phyloP scores from a whole-genome alignment of 2,113 vertebrate species.

The Polypterus bichir region DNA sequence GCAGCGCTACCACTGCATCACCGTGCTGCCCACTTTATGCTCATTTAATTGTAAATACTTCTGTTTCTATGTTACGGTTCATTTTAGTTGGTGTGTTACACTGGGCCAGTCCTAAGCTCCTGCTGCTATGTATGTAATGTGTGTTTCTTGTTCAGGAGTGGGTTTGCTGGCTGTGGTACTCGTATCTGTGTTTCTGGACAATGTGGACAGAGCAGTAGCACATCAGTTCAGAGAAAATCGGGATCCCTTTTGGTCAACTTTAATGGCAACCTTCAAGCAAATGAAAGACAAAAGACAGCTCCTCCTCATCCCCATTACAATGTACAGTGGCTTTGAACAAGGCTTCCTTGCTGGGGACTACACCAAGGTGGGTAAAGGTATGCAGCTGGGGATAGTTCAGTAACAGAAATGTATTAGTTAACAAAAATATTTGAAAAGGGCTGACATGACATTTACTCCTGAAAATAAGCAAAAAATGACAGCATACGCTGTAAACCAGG shows the following conservation, averaged over 20 bases:
- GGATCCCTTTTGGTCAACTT: constrained; percentile 50
- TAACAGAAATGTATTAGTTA: too few relatives aligned
- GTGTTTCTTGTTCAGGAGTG: constrained; percentile 49
- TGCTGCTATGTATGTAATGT: not conserved
- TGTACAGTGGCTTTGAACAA: constrained; percentile 87
- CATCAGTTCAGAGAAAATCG: constrained; percentile 36
- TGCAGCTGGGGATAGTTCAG: not conserved
- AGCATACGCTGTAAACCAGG: too few relatives aligned
- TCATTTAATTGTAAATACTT: too few relatives aligned
- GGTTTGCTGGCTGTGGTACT: constrained; percentile 73
- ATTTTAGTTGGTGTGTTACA: too few relatives aligned
- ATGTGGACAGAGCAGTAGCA: constrained; percentile 40
- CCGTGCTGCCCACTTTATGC: too few relatives aligned
- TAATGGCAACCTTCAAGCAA: constrained; percentile 72
- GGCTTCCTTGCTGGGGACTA: constrained; percentile 86
- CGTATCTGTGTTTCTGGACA: constrained; percentile 64
- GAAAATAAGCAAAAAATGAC: too few relatives aligned
- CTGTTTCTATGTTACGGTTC: too few relatives aligned
- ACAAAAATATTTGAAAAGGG: too few relatives aligned
- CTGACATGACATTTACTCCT: too few relatives aligned
- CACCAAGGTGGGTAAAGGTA: constrained; percentile 61
- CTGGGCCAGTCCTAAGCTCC: too few relatives aligned
- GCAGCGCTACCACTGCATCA: too few relatives aligned
- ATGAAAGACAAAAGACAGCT: constrained; percentile 64
- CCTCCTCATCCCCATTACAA: constrained; percentile 72